Base-by-base conservation (phyloP, 2,797 vertebrate genomes). In the Huso huso region DNA sequence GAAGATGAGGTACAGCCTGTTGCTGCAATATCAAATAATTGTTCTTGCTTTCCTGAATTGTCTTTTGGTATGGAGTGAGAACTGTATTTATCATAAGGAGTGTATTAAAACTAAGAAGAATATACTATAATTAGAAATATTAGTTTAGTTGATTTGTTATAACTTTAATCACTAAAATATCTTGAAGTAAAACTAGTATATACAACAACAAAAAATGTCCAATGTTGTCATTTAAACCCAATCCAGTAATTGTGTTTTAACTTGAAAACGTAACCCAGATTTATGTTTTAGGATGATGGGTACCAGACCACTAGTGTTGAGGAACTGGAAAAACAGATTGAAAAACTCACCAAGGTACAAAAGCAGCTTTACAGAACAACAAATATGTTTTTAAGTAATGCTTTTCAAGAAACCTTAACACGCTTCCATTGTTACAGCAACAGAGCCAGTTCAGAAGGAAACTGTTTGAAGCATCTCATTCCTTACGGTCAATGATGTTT, bases 321-420 rank as follows among this genome's bases (percentile, higher is more conserved):
- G 76, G 94, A 98, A 68, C 85, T 99, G 63, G 95, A 97, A 83
- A 97, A 93, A 74, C 92, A 96, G 73, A 96, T 98, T 6, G 95
- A 98, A 74, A 96, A 93, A 79, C 81, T 92, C 68, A 86, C 86
- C 69, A 98, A 94, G 91, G 96, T 98, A 88, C 86, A 83, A 6
- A 68, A 15, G 11, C 49, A 15, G 57, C 2, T 23, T 60, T 10
- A 8, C 55, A 60, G 15, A 58, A 23, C 18, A 68, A 10, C 10
- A 6, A 9, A 15, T 13, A 4, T 64, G 18, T 65, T 12, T 58
- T 13, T 50, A 59, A 23, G 3, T 49, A 12, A 10, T 61, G 37
- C 18, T 23, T 18, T 49, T 63, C 48, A 18, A 58, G 11, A 51
- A 6, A 59, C 12, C 48, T 51, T 51, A 11, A 18, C 53, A 10